These are phyloP conservation scores for Priocnemis perturbator DNA, from an alignment of 2,888 invertebrate species.

Conservation along the genomic window DNA sequence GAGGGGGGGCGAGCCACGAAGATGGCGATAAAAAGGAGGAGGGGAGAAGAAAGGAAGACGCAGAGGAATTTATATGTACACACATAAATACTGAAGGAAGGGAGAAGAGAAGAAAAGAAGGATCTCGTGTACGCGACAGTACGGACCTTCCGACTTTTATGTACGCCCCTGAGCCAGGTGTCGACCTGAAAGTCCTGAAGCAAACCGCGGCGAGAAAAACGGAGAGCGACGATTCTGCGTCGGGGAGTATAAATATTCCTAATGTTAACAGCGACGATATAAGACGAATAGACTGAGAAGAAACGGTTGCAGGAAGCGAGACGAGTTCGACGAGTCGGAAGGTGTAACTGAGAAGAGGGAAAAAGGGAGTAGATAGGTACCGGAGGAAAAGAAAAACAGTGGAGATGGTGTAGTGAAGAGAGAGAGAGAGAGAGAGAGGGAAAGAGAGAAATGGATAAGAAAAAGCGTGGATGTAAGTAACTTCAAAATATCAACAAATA, in stretches of 20 bases:
- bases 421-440: conserved; percentile 20
- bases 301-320: conserved; percentile 19
- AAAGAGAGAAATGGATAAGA: conserved; percentile 7
- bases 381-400: conserved; percentile 16
- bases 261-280: too few species aligned
- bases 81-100: too few species aligned
- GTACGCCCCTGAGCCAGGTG: conserved; percentile 44
- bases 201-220: conserved; percentile 41
- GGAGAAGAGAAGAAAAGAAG: conserved; percentile 2
- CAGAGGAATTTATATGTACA: too few species aligned
- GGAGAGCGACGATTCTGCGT: conserved; percentile 33
- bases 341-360: not conserved
- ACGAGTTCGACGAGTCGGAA: not conserved
- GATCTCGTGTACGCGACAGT: conserved; percentile 8
- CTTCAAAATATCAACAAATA: too few species aligned
- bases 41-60: too few species aligned
- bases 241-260: conserved; percentile 49
- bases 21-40: not conserved
- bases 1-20: not conserved
- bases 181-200: conserved; percentile 31
- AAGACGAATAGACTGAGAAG: too few species aligned
- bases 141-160: conserved; percentile 20
- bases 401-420: conserved; percentile 22
- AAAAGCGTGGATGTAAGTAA: too few species aligned
- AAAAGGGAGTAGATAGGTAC: not conserved